Base-by-base conservation (phyloP, 2,113 vertebrate species). In the Poecile atricapillus region DNA sequence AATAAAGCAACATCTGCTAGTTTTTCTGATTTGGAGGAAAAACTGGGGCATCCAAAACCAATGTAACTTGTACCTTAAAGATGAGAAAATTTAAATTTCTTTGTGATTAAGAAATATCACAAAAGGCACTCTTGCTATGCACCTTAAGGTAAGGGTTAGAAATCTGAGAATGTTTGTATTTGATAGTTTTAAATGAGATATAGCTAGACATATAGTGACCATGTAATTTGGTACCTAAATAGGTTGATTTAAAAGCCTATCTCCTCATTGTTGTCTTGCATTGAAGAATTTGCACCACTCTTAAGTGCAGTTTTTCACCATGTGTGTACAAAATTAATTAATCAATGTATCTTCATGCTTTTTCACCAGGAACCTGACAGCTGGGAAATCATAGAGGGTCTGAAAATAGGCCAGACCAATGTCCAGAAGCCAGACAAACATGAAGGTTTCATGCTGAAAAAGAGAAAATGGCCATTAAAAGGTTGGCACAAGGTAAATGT, bases 381-480 rank as follows among this genome's bases (percentile, higher is more conserved):
- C 97, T 99, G 99, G 99, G 99, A 99, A 98, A 99, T 99, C 97
- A 99, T 99, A 87, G 99, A 99, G 96, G 99, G 99, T 62, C 97
- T 99, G 97, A 99, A 99, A 98, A 99, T 99, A 90, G 99, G 99
- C 76, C 99, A 99, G 92, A 99, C 99, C 90, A 99, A 99, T 95
- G 98, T 99, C 89, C 99, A 99, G 97, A 99, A 99, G 96, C 99
- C 99, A 93, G 99, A 99, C 86, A 99, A 99, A 97, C 99, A 99
- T 35, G 99, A 99, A 97, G 99, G 99, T 27, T 99, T 99, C 96
- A 99, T 99, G 99, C 97, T 99, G 97, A 99, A 99, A 98, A 99
- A 99, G 97, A 98, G 99, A 97, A 99, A 99, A 98, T 99, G 99
- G 99, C 99, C 99, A 49, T 98, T 99, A 95, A 99, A 99, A 98